Base-by-base conservation (phyloP, 2,888 invertebrate species). In the Merodon equestris region DNA sequence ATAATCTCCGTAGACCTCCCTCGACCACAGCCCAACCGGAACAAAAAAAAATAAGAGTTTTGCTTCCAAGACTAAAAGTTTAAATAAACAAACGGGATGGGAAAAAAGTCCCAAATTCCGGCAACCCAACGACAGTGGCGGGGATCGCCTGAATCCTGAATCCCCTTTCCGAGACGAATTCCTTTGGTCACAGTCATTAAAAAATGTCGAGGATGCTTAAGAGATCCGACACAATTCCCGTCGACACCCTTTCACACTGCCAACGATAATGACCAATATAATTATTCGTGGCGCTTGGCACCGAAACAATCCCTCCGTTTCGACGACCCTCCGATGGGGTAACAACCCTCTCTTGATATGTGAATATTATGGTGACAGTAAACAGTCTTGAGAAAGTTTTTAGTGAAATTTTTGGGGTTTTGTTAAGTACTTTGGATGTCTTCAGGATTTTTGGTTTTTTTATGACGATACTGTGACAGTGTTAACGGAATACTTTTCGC, bases 401-500 rank as follows among this genome's bases (percentile, higher is more conserved):
- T 12, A 36, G 40, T 12, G 51, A 66, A 38, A 66, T 61, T 71
- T 66, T 66, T 66, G 71, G 53, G 76, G 56, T 50, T 71, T 71
- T 50, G 18, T 34, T 61, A 77, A 72, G 76, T 67, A 66, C 47
- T 77, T 71, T 72, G 27, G 61, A 56, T 57, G 66, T 66, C 53
- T 45, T 38, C 60, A 64, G 60, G 50, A 58, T 64, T 71, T 60
- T 60, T 27, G 50, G 54, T 64, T 71, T 60, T 60, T 27, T 58
- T 36, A 38, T 61, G 76, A 76, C 61, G 60, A 61, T 51, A 57
- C 60, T 66, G 45, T 66, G 44, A 71, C 50, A 47, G 44, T 71
- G 70, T 60, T 66, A 56, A 66, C 51, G 44, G 66, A 72, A 77
- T 77, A 72, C 76, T 77, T 77, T 71, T 51, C 40, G 66, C 67